Conservation (phyloP, 2,113 vertebrate genomes). For the Fregetta grallaria region DNA sequence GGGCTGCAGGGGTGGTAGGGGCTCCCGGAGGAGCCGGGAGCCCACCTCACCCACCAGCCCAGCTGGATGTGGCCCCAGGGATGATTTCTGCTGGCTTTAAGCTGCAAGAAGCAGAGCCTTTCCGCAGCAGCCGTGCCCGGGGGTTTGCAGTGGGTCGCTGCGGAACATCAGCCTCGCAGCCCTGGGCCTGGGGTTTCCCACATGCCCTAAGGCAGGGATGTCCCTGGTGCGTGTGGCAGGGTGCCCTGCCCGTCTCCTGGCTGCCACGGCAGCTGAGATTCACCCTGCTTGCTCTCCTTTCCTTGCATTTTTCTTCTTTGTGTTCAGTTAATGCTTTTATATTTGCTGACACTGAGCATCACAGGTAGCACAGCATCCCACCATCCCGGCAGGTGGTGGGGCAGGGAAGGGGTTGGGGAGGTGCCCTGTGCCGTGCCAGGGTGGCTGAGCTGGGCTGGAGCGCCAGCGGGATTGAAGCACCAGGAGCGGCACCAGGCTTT, state of each 20-base stretch:
- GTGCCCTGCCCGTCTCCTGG: background rate
- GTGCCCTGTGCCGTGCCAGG: background rate
- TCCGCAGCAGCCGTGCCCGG: background rate
- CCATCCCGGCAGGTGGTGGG: background rate
- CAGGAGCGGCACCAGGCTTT: background rate
- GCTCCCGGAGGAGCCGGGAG: background rate
- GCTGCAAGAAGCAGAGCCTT: background rate
- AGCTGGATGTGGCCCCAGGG: background rate
- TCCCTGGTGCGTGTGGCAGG: background rate
- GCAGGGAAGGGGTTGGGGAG: background rate
- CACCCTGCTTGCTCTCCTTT: background rate
- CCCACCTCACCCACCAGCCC: background rate
- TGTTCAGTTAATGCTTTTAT: background rate
- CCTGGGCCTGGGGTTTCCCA: background rate
- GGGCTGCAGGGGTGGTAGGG: background rate
- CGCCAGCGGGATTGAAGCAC: rapidly evolving
- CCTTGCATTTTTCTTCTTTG: background rate
- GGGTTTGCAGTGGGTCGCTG: background rate
- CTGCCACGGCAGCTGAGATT: background rate
- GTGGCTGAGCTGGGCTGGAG: background rate
- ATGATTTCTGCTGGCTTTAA: background rate
- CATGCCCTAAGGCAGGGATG: rapidly evolving
- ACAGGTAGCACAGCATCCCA: background rate
- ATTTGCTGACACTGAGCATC: background rate
- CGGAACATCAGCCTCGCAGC: background rate